Percentiles rank a stretch among this genome's conserved stretches.
These are phyloP conservation scores for Calyptomena viridis DNA, from an alignment of 2,113 vertebrate genomes.

Conservation along the genomic window DNA sequence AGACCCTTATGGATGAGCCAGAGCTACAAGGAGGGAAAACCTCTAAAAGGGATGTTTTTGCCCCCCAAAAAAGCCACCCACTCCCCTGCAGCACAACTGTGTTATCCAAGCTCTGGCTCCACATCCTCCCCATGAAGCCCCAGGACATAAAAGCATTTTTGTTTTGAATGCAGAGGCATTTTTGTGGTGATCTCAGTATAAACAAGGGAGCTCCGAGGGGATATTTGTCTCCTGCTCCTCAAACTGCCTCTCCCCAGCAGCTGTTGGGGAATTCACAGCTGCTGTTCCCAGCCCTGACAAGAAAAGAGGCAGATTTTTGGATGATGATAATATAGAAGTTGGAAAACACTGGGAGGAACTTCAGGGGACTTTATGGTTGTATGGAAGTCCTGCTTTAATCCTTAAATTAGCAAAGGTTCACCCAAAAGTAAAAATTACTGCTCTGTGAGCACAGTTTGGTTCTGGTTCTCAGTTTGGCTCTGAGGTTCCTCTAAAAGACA, in stretches of 20 bases:
- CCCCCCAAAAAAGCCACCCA: neutral
- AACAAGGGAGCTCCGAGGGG: neutral
- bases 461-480: neutral
- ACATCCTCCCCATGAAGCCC: neutral
- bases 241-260: neutral
- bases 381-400: neutral
- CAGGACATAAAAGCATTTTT: neutral
- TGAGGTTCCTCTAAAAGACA: neutral
- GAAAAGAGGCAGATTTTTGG: constrained; percentile 21
- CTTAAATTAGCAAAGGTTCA: neutral
- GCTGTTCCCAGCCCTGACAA: neutral
- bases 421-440: neutral
- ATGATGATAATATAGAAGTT: neutral
- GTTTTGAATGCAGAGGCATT: neutral
- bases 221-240: neutral
- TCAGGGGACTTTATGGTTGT: neutral
- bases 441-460: neutral
- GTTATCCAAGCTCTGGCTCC: neutral
- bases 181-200: neutral
- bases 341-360: neutral
- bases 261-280: constrained; percentile 47
- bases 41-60: neutral
- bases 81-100: neutral
- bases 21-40: neutral
- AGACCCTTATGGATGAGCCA: neutral